Percentiles rank a stretch among this genome's conserved stretches.
Conservation (phyloP, 2,797 vertebrate species). For the Antennarius maculatus region DNA sequence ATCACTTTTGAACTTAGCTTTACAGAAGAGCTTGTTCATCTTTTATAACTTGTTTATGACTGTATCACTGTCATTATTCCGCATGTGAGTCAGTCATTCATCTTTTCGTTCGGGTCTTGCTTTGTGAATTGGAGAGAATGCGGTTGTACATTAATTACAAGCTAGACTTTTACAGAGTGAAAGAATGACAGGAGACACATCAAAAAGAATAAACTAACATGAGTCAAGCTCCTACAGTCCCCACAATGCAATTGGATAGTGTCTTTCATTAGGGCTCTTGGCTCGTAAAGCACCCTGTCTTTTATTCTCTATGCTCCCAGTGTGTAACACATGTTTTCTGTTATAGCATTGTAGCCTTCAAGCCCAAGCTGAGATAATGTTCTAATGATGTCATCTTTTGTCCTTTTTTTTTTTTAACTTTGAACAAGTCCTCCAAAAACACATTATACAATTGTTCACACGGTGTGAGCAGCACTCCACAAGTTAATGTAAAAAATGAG, state of each 20-base stretch:
- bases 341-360: slow-evolving; percentile 7
- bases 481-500: slow-evolving; percentile 11
- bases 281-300: slow-evolving; percentile 18
- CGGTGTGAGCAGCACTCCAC: background rate
- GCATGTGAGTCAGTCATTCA: background rate
- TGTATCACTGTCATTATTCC: background rate
- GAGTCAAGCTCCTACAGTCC: slow-evolving; percentile 31
- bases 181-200: background rate
- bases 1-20: background rate
- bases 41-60: background rate
- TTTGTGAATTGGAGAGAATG: background rate
- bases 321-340: slow-evolving; percentile 21
- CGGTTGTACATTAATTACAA: background rate
- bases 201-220: background rate
- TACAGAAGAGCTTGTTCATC: slow-evolving; percentile 5
- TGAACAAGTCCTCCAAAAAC: background rate
- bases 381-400: slow-evolving; percentile 13
- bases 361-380: slow-evolving; percentile 17
- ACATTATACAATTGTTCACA: slow-evolving; percentile 3
- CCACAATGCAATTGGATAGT: slow-evolving; percentile 29
- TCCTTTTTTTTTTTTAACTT: slow-evolving; percentile 5
- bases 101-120: background rate
- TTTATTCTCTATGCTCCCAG: background rate
- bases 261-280: slow-evolving; percentile 29
- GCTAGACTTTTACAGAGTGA: background rate